phyloP scores from a whole-genome alignment of 2,113 vertebrate genomes.

The Cacatua alba region DNA sequence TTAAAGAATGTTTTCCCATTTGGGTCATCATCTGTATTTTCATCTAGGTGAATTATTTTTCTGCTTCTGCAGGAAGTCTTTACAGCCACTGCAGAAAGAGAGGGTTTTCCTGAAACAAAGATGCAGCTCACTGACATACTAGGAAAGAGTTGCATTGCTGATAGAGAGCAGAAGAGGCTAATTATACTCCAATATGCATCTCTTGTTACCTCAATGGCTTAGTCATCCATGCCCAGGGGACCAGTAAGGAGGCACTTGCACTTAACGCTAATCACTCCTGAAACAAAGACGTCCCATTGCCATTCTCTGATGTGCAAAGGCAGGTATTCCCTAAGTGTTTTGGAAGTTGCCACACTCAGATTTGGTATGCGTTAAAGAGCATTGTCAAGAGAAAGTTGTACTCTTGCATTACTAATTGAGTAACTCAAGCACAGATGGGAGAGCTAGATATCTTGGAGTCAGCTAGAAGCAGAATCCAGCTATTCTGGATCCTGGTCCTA shows the following conservation, averaged over 20 bases:
- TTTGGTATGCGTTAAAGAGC: not conserved
- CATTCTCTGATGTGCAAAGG: not conserved
- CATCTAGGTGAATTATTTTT: not conserved
- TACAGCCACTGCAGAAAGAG: not conserved
- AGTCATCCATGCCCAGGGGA: not conserved
- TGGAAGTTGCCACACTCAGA: not conserved
- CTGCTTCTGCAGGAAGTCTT: not conserved
- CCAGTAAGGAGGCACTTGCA: not conserved
- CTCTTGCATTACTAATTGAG: not conserved
- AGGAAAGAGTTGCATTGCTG: not conserved
- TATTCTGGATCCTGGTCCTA: not conserved
- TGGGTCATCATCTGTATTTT: not conserved
- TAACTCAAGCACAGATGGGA: not conserved
- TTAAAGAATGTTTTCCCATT: not conserved
- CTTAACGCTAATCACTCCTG: not conserved
- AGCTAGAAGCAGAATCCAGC: not conserved
- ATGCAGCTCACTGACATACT: not conserved
- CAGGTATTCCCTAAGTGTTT: not conserved
- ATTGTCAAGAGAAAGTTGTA: not conserved
- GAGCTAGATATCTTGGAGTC: not conserved
- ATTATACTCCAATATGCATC: not conserved
- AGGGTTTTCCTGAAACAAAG: not conserved
- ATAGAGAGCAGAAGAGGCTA: not conserved
- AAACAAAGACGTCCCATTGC: not conserved
- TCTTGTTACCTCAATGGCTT: not conserved